Percentiles rank a stretch among this genome's conserved stretches.
These are phyloP conservation scores for Smutsia temminckii DNA, from an alignment of 2,797 vertebrate species.

Conservation along the genomic window DNA sequence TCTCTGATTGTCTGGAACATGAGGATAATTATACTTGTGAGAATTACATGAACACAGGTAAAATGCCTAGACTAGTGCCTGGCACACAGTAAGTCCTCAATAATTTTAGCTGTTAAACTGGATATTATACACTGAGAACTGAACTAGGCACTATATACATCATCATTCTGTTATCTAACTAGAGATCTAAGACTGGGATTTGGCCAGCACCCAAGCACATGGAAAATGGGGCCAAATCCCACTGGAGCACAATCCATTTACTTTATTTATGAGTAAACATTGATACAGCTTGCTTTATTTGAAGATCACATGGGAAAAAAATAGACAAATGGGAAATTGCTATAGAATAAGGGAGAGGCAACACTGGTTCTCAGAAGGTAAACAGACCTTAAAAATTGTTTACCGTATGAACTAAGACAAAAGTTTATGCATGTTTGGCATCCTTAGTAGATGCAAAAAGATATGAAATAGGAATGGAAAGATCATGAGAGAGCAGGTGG, in stretches of 20 bases:
- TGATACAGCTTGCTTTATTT: constrained; percentile 16
- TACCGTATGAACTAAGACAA: background rate
- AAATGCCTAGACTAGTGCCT: background rate
- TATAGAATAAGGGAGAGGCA: background rate
- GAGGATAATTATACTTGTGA: background rate
- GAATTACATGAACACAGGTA: background rate
- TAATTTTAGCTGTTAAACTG: constrained; percentile 12
- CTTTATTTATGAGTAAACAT: background rate
- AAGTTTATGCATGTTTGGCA: background rate
- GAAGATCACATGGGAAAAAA: constrained; percentile 7
- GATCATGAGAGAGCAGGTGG: background rate
- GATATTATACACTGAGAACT: background rate
- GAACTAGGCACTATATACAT: background rate
- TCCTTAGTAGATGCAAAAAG: background rate
- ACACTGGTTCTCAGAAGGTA: background rate
- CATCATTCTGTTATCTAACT: background rate
- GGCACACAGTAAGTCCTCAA: background rate
- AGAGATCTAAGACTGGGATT: background rate
- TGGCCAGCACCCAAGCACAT: background rate
- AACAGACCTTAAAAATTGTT: background rate
- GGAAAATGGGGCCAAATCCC: background rate
- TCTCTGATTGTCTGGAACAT: background rate
- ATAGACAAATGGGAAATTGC: constrained; percentile 32
- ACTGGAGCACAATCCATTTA: background rate
- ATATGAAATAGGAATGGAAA: background rate